phyloP scores from a whole-genome alignment of 2,797 vertebrate species.

The Podarcis siculus region DNA sequence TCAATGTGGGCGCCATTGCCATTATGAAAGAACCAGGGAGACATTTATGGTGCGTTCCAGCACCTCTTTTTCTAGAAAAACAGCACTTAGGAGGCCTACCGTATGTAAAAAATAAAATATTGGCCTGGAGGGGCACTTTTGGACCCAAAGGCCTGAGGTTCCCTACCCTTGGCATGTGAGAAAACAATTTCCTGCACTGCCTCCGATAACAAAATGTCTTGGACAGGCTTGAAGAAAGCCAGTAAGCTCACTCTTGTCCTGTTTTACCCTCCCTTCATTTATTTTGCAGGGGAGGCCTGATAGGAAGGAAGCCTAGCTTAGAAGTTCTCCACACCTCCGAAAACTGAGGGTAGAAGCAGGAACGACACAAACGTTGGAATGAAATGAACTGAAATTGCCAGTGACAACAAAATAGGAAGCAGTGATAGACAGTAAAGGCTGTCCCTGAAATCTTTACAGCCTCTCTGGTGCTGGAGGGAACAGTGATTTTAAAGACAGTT shows the following conservation, averaged over 20 bases:
- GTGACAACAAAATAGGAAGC: conserved; percentile 64
- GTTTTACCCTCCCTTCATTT: background rate
- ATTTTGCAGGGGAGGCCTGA: background rate
- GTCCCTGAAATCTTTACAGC: conserved; percentile 60
- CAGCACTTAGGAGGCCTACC: too few species aligned
- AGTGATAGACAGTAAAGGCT: conserved; percentile 56
- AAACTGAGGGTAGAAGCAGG: conserved; percentile 43
- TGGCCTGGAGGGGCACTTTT: too few species aligned
- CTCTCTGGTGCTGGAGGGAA: conserved; percentile 59
- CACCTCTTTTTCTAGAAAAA: too few species aligned
- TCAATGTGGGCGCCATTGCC: too few species aligned
- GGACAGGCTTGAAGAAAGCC: background rate
- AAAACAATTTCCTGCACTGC: too few species aligned
- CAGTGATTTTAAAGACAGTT: conserved; percentile 64
- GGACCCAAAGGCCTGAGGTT: too few species aligned
- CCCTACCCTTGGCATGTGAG: too few species aligned
- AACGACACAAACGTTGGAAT: conserved; percentile 61
- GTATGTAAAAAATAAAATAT: too few species aligned
- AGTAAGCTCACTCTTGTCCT: background rate
- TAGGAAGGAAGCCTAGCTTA: conserved; percentile 41
- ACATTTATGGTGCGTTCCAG: too few species aligned
- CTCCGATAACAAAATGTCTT: too few species aligned
- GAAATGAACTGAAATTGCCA: conserved; percentile 70
- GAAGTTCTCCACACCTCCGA: conserved; percentile 50
- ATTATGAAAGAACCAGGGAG: too few species aligned